These are phyloP conservation scores for Sitophilus oryzae DNA, from an alignment of 1,140 invertebrate species.

Conservation along the genomic window DNA sequence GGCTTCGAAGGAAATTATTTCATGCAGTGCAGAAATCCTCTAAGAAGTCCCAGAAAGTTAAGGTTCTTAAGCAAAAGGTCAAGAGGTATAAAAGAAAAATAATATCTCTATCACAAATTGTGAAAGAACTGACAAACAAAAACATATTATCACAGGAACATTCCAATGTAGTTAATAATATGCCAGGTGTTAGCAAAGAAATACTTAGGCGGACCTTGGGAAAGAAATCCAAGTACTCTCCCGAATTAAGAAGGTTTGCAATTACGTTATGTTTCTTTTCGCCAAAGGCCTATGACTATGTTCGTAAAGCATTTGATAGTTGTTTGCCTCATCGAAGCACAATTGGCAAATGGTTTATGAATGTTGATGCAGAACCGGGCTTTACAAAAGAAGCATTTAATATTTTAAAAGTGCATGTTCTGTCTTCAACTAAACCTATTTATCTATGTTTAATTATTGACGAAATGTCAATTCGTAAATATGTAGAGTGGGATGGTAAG, in stretches of 20 bases:
- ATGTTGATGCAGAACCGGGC: slow-evolving; percentile 13
- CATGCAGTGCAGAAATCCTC: not conserved
- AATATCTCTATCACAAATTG: not conserved
- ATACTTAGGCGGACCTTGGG: not conserved
- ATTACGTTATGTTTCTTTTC: slow-evolving; percentile 17
- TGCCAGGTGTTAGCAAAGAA: not conserved
- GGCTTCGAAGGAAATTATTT: not conserved
- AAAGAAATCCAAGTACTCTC: slow-evolving; percentile 1
- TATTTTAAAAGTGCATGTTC: slow-evolving; percentile 6
- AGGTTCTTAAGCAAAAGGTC: not conserved
- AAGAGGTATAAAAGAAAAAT: slow-evolving; percentile 10
- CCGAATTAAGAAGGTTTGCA: slow-evolving; percentile 9
- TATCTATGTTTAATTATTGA: slow-evolving; percentile 8
- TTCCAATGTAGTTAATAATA: slow-evolving; percentile 4
- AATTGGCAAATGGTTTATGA: slow-evolving; percentile 16
- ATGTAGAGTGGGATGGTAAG: slow-evolving; percentile 9
- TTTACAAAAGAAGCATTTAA: slow-evolving; percentile 7
- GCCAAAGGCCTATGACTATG: slow-evolving; percentile 17
- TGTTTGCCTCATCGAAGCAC: slow-evolving; percentile 17
- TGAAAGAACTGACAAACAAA: slow-evolving; percentile 5
- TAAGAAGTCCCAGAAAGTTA: not conserved
- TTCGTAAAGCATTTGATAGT: slow-evolving; percentile 12
- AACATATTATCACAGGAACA: slow-evolving; percentile 15
- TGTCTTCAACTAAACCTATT: not conserved
- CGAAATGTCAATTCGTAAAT: slow-evolving; percentile 16